Base-by-base conservation (phyloP, 2,797 vertebrate genomes). In the Microctenopoma lineatum region DNA sequence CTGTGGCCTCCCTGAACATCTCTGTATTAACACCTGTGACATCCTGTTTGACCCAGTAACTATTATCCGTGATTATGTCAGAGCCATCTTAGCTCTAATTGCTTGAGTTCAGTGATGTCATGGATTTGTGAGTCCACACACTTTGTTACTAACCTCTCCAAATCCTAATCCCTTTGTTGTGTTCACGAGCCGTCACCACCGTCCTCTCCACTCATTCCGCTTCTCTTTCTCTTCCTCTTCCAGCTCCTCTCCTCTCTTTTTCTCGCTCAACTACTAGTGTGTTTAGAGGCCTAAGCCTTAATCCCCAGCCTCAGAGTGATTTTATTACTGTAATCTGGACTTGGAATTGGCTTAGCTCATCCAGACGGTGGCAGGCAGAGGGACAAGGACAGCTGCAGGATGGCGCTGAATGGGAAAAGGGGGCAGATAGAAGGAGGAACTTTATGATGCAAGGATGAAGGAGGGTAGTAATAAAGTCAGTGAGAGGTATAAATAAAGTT, bases 311-410 rank as follows among this genome's bases (percentile, higher is more conserved):
- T 84, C 56, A 44, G 60, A 60, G 67, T 87, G 81, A 89, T 89
- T 92, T 88, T 89, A 88, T 89, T 88, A 90, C 85, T 80, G 70
- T 92, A 92, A 91, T 92, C 90, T 89, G 83, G 74, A 44, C 78
- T 87, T 18, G 52, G 79, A 84, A 90, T 90, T 89, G 90, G 80
- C 26, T 90, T 90, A 90, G 63, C 74, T 73, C 51, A 48, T 32
- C 46, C 70, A 85, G 75, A 80, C 83, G 54, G 53, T 72, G 70
- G 60, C 53, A 68, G 75, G 70, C 71, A 76, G 65, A 79, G 56
- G 69, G 76, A 76, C 80, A 73, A 79, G 80, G 71, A 79, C 50
- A 52, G 60, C 56, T 44, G 63, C 16, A 56, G 51, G 46, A 45
- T 67, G 44, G 64, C 63, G 56, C 15, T 42, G 58, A 51, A 57